Conservation (phyloP, 2,113 vertebrate species). For the Triplophysa rosa region DNA sequence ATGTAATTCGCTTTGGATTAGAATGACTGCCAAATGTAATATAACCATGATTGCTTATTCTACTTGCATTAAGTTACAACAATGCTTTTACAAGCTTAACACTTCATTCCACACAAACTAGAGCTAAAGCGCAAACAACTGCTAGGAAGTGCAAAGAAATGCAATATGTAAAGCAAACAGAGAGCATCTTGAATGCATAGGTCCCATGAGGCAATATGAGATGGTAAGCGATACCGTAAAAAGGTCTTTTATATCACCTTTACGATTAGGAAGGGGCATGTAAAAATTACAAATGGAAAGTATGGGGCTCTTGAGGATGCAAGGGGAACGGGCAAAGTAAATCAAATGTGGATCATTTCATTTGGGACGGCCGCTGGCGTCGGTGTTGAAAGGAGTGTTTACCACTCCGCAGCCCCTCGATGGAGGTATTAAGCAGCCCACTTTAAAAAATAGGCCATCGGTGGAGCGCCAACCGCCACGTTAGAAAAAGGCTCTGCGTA, state of each 20-base stretch:
- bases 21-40: too few relatives aligned
- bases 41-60: too few relatives aligned
- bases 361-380: constrained; percentile 53
- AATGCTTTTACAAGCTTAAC: background rate
- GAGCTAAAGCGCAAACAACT: background rate
- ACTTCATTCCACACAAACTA: background rate
- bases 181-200: background rate
- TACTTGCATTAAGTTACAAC: too few relatives aligned
- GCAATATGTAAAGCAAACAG: constrained; percentile 3
- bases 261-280: background rate
- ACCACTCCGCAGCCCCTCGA: constrained; percentile 47
- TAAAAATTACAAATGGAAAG: constrained; percentile 19
- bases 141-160: background rate
- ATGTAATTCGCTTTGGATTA: too few relatives aligned
- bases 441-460: constrained; percentile 71
- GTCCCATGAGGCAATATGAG: background rate
- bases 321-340: constrained; percentile 52
- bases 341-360: constrained; percentile 62
- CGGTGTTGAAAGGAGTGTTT: constrained; percentile 60
- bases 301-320: constrained; percentile 24
- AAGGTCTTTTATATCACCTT: background rate
- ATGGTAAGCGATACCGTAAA: background rate
- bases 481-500: constrained; percentile 46
- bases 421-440: constrained; percentile 66
- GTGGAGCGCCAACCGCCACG: constrained; percentile 59